Evolutionary conservation across 2,113 vertebrate genomes (phyloP), one percentile per base, ranked within the genome.

Genomic region (Rhea americana): DNA sequence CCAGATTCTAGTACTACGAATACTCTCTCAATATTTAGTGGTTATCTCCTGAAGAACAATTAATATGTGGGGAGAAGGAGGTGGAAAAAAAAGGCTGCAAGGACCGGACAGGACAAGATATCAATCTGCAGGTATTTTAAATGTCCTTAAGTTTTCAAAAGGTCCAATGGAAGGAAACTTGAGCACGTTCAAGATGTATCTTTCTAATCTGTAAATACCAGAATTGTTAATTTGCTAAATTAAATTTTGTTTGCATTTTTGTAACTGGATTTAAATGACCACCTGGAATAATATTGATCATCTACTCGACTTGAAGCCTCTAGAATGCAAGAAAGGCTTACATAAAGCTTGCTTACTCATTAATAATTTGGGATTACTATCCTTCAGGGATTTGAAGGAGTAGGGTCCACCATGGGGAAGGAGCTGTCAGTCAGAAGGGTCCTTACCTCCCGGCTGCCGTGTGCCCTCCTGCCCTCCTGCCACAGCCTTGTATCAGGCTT

Each of bases 371-470:
- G 28, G 26, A 41, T 73, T 82, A 15, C 48, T 79, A 48, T 41
- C 20, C 51, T 26, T 45, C 15, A 18, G 39, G 22, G 50, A 39
- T 67, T 89, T 74, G 61, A 58, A n/a, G 14, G 32, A 19, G 15
- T 11, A 22, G 17, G 21, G 14, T 61, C 48, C 62, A 55, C 21
- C 26, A 17, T 32, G 48, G 62, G 68, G 51, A 51, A 66, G 51
- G 35, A 80, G 18, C 12, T 43, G 3, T 20, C 13, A 20, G 0
- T 3, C 0, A 5, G 17, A 48, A 4, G 21, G 39, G 22, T 21
- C 51, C 2, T 7, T 17, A 21, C 30, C 9, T 71, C 51, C 5
- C 26, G 61, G 28, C 26, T 73, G 1, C 28, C 19, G 39, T 0
- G 3, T 67, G 30, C 20, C 58, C 37, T 56, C 68, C 72, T 67